Evolutionary conservation across 1,140 invertebrate genomes (phyloP), one percentile per base, ranked within the genome.

Genomic region (Ceratina calcarata): DNA sequence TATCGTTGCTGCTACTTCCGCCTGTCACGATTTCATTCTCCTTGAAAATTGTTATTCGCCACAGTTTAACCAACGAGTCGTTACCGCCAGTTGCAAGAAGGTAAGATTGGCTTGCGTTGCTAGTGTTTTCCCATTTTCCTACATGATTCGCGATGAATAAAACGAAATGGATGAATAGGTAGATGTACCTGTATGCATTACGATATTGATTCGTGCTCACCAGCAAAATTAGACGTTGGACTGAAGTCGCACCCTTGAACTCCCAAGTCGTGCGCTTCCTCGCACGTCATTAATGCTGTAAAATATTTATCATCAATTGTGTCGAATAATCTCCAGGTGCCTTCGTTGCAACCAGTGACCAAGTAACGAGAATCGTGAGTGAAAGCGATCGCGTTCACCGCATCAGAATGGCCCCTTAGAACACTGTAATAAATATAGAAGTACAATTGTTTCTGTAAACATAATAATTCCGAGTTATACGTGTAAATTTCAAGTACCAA

Each of bases 231-330:
- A 12, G 91, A 79, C 76, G 92, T 93, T 15, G 94, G 93, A 24
- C 94, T 94, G 86, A 96, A 96, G 86, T 96, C 95, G 83, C 94
- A 95, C 62, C 94, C 94, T 45, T 95, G 93, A 2, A 96, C 95
- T 10, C 96, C 96, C 15, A 96, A 91, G 90, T 97, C 96, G 87
- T 97, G 96, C 60, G 94, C 95, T 83, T 94, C 94, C 22, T 95
- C 93, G 82, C 90, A 92, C 20, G 86, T 65, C 12, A 90, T 91
- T 81, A 78, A 91, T 78, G 49, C 62, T 3, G 22, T 45, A 20
- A 49, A 67, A 13, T 45, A 69, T 20, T 86, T 73, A 0, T 80
- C 61, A 2, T 88, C 66, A 0, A 62, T n/a, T 3, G 78, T 77
- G 24, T 91, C 89, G 51, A 90, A 92, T 0, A 92, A 55, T 61